A percentile compares a stretch with the other conserved stretches of the same genome.
Conservation (phyloP, 2,113 vertebrate species). For the Pampusana beccarii region DNA sequence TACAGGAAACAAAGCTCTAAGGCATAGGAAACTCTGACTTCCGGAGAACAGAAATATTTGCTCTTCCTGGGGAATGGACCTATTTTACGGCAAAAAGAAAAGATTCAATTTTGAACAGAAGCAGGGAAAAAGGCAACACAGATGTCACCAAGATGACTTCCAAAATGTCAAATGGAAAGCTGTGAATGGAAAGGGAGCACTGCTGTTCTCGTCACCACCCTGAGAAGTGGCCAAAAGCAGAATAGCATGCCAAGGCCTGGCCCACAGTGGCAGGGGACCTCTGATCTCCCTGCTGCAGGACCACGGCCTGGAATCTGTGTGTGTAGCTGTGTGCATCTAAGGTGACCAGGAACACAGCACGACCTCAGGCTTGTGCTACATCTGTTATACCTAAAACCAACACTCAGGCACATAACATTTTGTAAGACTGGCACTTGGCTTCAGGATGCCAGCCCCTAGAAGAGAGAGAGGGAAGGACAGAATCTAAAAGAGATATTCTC, state of each 20-base stretch:
- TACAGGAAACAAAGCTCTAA: not conserved
- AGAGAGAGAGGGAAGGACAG: not conserved
- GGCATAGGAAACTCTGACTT: not conserved
- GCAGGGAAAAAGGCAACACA: not conserved
- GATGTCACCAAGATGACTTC: not conserved
- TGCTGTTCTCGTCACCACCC: not conserved
- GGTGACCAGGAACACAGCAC: not conserved
- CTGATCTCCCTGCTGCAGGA: not conserved
- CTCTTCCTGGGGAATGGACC: not conserved
- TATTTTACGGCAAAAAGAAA: not conserved
- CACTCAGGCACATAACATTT: not conserved
- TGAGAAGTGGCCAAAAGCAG: not conserved
- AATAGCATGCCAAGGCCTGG: not conserved
- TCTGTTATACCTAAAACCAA: not conserved
- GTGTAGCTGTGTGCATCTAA: accelerated
- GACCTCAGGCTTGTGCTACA: not conserved
- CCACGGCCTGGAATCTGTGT: not conserved
- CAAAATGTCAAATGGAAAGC: not conserved
- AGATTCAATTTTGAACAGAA: not conserved
- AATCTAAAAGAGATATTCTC: not conserved
- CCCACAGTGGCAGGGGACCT: accelerated
- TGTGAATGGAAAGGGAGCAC: not conserved
- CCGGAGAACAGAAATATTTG: not conserved
- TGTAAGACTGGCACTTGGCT: not conserved
- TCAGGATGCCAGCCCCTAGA: not conserved